These are phyloP conservation scores for Chaitophorus viminalis DNA, from an alignment of 2,888 invertebrate species.

Conservation along the genomic window DNA sequence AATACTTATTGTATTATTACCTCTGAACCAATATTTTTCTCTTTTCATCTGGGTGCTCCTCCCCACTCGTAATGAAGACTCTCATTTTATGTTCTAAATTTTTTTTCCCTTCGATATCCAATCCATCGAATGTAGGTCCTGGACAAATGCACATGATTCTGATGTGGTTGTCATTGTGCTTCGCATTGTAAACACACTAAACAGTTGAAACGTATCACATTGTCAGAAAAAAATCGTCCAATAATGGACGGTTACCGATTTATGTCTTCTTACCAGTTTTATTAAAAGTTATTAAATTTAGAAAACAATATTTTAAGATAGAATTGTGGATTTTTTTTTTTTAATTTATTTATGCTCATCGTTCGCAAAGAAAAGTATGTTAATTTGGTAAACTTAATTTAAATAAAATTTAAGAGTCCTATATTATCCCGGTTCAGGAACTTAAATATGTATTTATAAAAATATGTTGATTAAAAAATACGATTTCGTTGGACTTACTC, in stretches of 20 bases:
- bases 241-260: too few species aligned
- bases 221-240: not conserved
- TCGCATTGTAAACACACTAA: conserved; percentile 4
- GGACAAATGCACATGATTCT: conserved; percentile 50
- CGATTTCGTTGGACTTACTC: conserved; percentile 11
- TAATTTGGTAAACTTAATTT: too few species aligned
- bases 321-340: too few species aligned
- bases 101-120: not conserved
- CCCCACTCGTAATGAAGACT: not conserved
- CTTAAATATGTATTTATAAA: too few species aligned
- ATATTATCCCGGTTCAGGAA: too few species aligned
- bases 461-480: too few species aligned
- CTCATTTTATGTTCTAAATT: not conserved
- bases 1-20: not conserved
- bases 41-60: conserved; percentile 14
- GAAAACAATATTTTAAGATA: too few species aligned
- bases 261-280: too few species aligned
- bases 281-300: too few species aligned
- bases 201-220: not conserved
- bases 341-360: too few species aligned
- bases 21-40: conserved; percentile 30
- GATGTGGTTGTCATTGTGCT: not conserved
- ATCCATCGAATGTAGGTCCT: conserved; percentile 24
- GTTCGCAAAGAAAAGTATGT: too few species aligned
- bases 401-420: too few species aligned